Base-by-base conservation (phyloP, 2,113 vertebrate species). In the Bos javanicus region DNA sequence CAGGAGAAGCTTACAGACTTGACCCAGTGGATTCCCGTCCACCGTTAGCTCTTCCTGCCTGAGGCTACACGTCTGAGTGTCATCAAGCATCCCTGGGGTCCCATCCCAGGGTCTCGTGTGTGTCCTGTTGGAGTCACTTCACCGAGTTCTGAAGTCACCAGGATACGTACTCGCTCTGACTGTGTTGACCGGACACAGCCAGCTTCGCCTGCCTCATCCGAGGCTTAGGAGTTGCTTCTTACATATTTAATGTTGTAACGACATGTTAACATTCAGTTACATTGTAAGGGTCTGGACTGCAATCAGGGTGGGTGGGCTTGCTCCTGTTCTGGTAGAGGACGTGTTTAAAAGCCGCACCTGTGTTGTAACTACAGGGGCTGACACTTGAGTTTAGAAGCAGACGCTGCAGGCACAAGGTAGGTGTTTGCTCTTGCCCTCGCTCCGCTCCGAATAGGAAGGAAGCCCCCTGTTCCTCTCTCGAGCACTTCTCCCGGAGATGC, bases 401-500 rank as follows among this genome's bases (percentile, higher is more conserved):
- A 46, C 3, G 12, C 56, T 16, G 4, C 6, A 50, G n/a, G 17
- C 11, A 5, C 8, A 2, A 5, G 16, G 76, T n/a, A 28, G 80
- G 71, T 2, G 2, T 87, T 23, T 12, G 43, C 39, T 59, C 54
- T 71, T 21, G 15, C 5, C 28, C 4, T 1, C 0, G 0, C 52
- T 64, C 25, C 1, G 17, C 17, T 48, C n/a, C 2, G 36, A 9
- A 14, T 3, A n/a, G 76, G 21, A 7, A 2, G 0, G 0, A 59
- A 19, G 17, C 85, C 71, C 17, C 1, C 13, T 13, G 5, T 43
- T 36, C 46, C 54, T 28, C 3, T 8, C 2, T 16, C 12, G 0
- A 9, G 25, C 3, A 0, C 43, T 25, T 36, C 43, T 39, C 19
- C 12, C 6, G 5, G 76, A 57, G n/a, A 52, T 0, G 23, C 64